Evolutionary conservation across 1,140 invertebrate species (phyloP), one percentile per base, ranked within the genome.

Genomic region (Drosophila neocordata): DNA sequence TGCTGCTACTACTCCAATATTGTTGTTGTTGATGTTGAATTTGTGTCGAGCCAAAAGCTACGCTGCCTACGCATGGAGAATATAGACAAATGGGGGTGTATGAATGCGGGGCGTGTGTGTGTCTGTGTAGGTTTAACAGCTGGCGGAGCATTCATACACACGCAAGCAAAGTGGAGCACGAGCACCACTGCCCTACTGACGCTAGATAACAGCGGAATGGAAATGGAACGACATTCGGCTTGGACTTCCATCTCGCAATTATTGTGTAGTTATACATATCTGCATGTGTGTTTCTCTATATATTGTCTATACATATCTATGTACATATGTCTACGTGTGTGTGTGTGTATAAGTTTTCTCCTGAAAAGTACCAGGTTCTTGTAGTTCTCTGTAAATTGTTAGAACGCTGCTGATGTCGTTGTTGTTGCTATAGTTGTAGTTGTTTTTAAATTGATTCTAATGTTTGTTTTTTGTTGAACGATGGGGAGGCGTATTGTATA

Each of bases 391-490:
- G 15, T 34, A 56, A 15, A 55, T 56, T 56, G n/a, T 34, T 34
- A 13, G 9, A 34, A 34, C 53, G 34, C 15, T 15, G 15, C 13
- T 15, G 31, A 15, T 18, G 12, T 56, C 13, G 53, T 34, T 6
- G 9, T 56, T 55, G 13, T 55, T 12, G 8, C 31, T 34, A 31
- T 44, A 27, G 63, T 31, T 59, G 27, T 65, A 61, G 24, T 15
- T 56, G 13, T 27, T 56, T 27, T 31, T 56, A 15, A 34, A 62
- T 61, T 62, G 35, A 68, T 68, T 68, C 13, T 18, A 62, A 55
- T 69, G 51, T 63, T 48, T 64, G 59, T 38, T 65, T 41, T 31
- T 38, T 63, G 53, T 65, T 71, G 56, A 34, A 58, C 70, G 65
- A 57, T 70, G 8, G 57, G 12, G 35, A 4, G 27, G 60, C 52